These are phyloP conservation scores for Caradrina clavipalpis DNA, from an alignment of 2,888 invertebrate genomes.

Conservation along the genomic window DNA sequence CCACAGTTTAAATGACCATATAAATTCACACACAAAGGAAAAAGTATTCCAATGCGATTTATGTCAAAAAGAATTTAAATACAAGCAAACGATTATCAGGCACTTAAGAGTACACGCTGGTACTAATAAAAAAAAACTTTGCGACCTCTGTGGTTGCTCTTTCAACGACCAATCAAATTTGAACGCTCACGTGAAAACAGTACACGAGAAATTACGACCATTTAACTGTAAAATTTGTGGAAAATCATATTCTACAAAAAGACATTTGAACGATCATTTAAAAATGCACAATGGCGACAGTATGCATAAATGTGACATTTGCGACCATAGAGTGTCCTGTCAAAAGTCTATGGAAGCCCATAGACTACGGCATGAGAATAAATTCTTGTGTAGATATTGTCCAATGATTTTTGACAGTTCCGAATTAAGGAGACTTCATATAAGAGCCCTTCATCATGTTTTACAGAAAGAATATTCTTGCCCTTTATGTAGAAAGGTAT, in stretches of 20 bases:
- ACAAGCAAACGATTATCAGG: constrained; percentile 44
- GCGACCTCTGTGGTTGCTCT: constrained; percentile 45
- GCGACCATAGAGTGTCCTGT: constrained; percentile 7
- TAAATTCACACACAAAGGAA: constrained; percentile 39
- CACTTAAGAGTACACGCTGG: constrained; percentile 50
- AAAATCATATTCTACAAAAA: constrained; percentile 28
- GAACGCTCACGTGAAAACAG: constrained; percentile 23
- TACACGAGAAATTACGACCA: constrained; percentile 46
- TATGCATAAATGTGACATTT: constrained; percentile 34
- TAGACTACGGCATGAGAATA: constrained; percentile 43
- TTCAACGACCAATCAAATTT: constrained; percentile 53
- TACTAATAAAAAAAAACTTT: constrained; percentile 30
- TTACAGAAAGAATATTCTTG: constrained; percentile 3
- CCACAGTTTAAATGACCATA: constrained; percentile 1
- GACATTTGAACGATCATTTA: constrained; percentile 39
- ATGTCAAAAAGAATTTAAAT: constrained; percentile 75
- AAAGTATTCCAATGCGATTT: constrained; percentile 72
- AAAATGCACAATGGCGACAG: background rate
- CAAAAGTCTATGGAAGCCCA: constrained; percentile 33
- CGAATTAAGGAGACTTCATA: background rate
- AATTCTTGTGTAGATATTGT: constrained; percentile 48
- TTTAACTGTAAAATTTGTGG: constrained; percentile 33
- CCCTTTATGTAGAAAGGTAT: constrained; percentile 24
- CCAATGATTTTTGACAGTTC: constrained; percentile 10
- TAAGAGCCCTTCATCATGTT: accelerated